phyloP scores from a whole-genome alignment of 2,797 vertebrate species.

The Chelon auratus region DNA sequence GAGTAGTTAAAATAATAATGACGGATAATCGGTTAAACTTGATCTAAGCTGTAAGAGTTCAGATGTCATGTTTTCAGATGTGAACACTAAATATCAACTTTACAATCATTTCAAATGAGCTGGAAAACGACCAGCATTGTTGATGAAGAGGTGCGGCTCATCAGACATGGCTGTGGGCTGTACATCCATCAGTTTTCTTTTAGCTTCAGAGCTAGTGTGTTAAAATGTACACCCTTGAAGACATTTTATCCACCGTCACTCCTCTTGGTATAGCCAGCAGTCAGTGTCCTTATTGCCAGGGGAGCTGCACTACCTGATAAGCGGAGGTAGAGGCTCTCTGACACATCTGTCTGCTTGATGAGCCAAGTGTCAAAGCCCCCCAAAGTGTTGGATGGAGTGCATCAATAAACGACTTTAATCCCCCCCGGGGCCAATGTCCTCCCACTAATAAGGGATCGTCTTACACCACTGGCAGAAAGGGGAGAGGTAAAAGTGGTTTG shows the following conservation, averaged over 20 bases:
- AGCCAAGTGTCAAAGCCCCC: slow-evolving; percentile 83
- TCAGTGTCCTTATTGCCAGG: slow-evolving; percentile 69
- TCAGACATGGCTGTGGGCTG: background rate
- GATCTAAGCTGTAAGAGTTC: background rate
- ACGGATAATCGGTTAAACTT: background rate
- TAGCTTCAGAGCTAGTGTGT: slow-evolving; percentile 14
- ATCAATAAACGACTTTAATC: slow-evolving; percentile 86
- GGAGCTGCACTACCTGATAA: slow-evolving; percentile 81
- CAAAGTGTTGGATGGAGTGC: slow-evolving; percentile 83
- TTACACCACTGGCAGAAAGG: slow-evolving; percentile 77
- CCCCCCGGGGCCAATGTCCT: slow-evolving; percentile 83
- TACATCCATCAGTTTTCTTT: slow-evolving; percentile 24
- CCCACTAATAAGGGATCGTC: slow-evolving; percentile 83
- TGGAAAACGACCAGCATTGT: background rate
- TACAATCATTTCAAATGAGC: background rate
- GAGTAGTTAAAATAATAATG: background rate
- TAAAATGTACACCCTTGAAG: slow-evolving; percentile 39
- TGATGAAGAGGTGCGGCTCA: background rate
- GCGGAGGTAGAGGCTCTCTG: slow-evolving; percentile 73
- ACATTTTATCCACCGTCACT: slow-evolving; percentile 59
- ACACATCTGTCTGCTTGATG: slow-evolving; percentile 85
- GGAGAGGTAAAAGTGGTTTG: slow-evolving; percentile 76
- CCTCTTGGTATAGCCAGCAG: slow-evolving; percentile 58
- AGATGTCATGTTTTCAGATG: background rate
- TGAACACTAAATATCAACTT: background rate